phyloP scores from a whole-genome alignment of 2,113 vertebrate species.

The Onychostruthus taczanowskii region DNA sequence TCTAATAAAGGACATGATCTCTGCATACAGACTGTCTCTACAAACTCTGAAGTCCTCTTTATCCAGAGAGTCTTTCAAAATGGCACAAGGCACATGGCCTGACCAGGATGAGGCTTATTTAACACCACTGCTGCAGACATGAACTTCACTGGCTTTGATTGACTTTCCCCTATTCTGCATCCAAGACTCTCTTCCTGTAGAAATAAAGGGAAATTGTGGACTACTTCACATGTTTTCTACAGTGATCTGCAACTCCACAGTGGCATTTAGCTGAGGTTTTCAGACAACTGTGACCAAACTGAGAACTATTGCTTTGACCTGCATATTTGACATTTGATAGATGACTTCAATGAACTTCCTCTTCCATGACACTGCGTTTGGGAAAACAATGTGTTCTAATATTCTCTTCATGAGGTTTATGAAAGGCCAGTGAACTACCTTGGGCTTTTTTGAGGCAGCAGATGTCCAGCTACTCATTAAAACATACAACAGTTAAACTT shows the following conservation, averaged over 20 bases:
- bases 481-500: not conserved
- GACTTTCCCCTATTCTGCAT: not conserved
- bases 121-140: not conserved
- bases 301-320: not conserved
- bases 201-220: not conserved
- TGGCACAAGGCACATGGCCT: not conserved
- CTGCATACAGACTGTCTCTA: not conserved
- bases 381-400: not conserved
- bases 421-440: not conserved
- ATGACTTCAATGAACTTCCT: not conserved
- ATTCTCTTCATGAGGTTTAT: not conserved
- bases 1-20: not conserved
- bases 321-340: not conserved
- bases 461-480: not conserved
- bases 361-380: not conserved
- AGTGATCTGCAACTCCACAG: not conserved
- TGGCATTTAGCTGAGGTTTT: not conserved
- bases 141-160: not conserved
- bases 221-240: rapidly evolving
- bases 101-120: not conserved
- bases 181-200: not conserved
- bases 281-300: not conserved
- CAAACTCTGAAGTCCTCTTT: not conserved
- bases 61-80: not conserved
- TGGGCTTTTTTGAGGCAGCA: not conserved